A percentile compares a stretch with the other conserved stretches of the same genome.
These are phyloP conservation scores for Rhagologus leucostigma DNA, from an alignment of 2,113 vertebrate species.

Conservation along the genomic window DNA sequence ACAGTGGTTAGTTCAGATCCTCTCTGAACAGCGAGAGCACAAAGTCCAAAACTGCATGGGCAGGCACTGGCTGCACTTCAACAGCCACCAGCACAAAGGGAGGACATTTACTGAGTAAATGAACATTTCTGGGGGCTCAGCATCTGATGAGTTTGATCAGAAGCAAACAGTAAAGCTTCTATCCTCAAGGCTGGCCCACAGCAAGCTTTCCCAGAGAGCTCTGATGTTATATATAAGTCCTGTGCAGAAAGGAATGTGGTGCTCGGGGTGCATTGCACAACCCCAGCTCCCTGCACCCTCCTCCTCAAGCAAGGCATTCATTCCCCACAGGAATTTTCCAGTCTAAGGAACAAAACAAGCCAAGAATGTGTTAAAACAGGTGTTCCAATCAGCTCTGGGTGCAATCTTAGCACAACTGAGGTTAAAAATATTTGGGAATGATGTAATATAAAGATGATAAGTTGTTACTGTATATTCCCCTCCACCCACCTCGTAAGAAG, in stretches of 20 bases:
- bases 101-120: background rate
- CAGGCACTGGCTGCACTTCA: background rate
- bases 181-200: background rate
- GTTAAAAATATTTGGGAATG: conserved; percentile 53
- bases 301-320: background rate
- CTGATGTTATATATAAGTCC: background rate
- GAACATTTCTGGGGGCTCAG: background rate
- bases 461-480: background rate
- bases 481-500: background rate
- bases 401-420: conserved; percentile 20
- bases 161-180: background rate
- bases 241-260: background rate
- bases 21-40: background rate
- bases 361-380: conserved; percentile 63
- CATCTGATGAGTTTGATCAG: background rate
- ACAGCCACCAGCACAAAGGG: background rate
- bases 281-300: conserved; percentile 20
- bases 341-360: conserved; percentile 26
- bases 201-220: background rate
- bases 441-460: conserved; percentile 19
- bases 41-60: conserved; percentile 12
- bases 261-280: background rate
- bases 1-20: conserved; percentile 11
- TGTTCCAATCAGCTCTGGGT: conserved; percentile 27
- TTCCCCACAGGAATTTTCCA: conserved; percentile 52